Evolutionary conservation across 2,888 invertebrate genomes (phyloP), one percentile per base, ranked within the genome.

Genomic region (Andrena trimmerana): DNA sequence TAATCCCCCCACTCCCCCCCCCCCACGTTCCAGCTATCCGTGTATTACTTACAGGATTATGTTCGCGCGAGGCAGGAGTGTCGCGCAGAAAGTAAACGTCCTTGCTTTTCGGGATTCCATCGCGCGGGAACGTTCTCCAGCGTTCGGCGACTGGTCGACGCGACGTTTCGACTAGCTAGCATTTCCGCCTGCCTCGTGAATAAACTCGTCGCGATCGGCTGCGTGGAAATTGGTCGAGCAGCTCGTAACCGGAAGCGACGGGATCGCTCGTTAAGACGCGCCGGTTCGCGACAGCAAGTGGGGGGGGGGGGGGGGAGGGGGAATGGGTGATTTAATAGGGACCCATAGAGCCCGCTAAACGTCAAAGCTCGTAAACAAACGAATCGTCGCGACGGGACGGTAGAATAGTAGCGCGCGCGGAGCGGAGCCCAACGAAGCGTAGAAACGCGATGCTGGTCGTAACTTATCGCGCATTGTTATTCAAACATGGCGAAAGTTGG

Each of bases 401-500:
- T 16, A 0, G 42, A 42, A 13, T 7, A 27, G 2, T 2, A 1
- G 29, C n/a, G 42, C n/a, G 16, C 27, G 48, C 65, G 48, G 48
- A 48, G 48, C 13, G n/a, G 48, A 66, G 65, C 13, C 1, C 27
- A 66, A 29, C 63, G 20, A 2, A 63, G 63, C 63, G 63, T 63
- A 48, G 48, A 66, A 50, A 48, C 65, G 48, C 33, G 50, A n/a
- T 13, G 20, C 16, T n/a, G 20, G 8, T 10, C 42, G 36, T 48
- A n/a, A 54, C 36, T 48, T 62, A 16, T 48, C n/a, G 50, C 31
- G 75, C 76, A 80, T 78, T 81, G 78, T 86, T 86, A 79, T 76
- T 86, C 77, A 69, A 78, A 83, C 78, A 86, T 76, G 86, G 87
- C 85, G 88, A 90, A 90, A 90, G 88, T 90, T 85, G 80, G 83